Base-by-base conservation (phyloP, 1,140 invertebrate species). In the Camponotus floridanus region DNA sequence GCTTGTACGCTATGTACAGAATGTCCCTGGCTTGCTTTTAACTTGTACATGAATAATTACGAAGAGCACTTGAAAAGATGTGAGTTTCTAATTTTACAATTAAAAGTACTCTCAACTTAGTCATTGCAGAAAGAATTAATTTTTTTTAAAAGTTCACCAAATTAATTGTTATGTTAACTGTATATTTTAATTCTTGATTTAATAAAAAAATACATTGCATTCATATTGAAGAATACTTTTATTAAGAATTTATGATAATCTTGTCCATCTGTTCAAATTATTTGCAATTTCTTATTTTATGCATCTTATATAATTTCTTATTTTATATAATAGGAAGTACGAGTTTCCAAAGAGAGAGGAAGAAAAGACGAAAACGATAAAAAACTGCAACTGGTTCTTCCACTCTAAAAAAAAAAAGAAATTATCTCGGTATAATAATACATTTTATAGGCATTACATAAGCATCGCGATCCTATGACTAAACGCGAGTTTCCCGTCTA, bases 391-490 rank as follows among this genome's bases (percentile, higher is more conserved):
- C 15, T 67, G 18, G 9, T 80, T 42, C 26, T 26, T 26, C 55
- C 26, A 39, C 33, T 80, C 15, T 68, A n/a, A 13, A 71, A 15
- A 33, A 21, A 13, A 26, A 51, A 18, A 78, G 0, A 48, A 64
- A 73, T 61, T 21, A 59, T 1, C 13, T 9, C 8, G 55, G 13
- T 42, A 21, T 45, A 45, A 31, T 76, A 68, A 80, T 21, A 64
- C 13, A 39, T 70, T 15, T 42, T 2, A 13, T n/a, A 45, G 39
- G 18, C 55, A 39, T 74, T 73, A 61, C 26, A 36, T 81, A 81
- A 81, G 21, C 36, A 81, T 81, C 42, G 78, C 18, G 13, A 67
- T 61, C 5, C 31, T 45, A 62, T 74, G 79, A 74, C 68, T 73
- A 61, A 71, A 45, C 55, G 21, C 61, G 67, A 45, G 42, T 68